phyloP scores from a whole-genome alignment of 2,113 vertebrate genomes.

The Siniperca chuatsi region DNA sequence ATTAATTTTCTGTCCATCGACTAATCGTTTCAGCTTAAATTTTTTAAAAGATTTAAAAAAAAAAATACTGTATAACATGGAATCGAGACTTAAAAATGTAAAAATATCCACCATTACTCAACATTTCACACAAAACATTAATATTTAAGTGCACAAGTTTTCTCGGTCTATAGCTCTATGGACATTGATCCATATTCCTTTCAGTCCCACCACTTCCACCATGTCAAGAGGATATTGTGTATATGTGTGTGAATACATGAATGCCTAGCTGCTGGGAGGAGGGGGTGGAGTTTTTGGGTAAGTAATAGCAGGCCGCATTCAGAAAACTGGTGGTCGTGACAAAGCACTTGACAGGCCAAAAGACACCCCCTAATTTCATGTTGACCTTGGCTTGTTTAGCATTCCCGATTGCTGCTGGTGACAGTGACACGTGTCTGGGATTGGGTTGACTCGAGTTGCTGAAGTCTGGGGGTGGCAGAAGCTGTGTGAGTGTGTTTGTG shows the following conservation, averaged over 20 bases:
- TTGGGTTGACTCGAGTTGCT: slow-evolving; percentile 21
- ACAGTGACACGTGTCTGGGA: slow-evolving; percentile 74
- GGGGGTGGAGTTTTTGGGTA: slow-evolving; percentile 22
- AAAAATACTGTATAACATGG: neutral
- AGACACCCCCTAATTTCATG: slow-evolving; percentile 63
- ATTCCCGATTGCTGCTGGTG: slow-evolving; percentile 58
- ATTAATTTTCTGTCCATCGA: neutral
- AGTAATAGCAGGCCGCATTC: slow-evolving; percentile 49
- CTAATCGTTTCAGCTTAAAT: neutral
- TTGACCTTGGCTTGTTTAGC: slow-evolving; percentile 75
- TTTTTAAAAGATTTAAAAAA: too few relatives aligned
- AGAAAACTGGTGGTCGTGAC: slow-evolving; percentile 61
- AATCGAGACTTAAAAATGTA: neutral
- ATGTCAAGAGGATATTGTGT: slow-evolving; percentile 51
- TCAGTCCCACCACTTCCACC: slow-evolving; percentile 34
- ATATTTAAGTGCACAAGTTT: slow-evolving; percentile 1
- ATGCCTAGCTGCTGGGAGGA: neutral
- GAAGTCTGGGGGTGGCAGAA: neutral
- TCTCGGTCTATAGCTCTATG: neutral
- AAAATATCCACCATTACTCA: neutral
- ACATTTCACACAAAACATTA: neutral
- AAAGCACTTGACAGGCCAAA: slow-evolving; percentile 72
- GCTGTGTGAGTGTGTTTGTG: slow-evolving; percentile 44
- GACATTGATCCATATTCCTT: slow-evolving; percentile 9
- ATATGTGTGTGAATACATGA: slow-evolving; percentile 41